Evolutionary conservation across 2,113 vertebrate species (phyloP).

Genomic region (Sciurus niger): DNA sequence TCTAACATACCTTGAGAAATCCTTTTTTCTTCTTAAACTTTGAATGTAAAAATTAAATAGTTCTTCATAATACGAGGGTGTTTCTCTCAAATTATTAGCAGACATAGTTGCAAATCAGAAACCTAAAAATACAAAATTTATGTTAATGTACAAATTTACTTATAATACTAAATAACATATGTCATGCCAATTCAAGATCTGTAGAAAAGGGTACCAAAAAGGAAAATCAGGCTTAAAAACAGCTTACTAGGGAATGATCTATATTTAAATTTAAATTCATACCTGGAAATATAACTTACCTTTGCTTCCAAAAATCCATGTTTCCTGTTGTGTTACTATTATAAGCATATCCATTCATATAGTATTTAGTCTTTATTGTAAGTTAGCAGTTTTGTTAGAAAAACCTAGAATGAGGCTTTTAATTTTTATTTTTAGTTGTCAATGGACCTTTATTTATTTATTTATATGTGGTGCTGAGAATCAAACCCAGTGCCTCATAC

Average conservation of each 20-base stretch:
- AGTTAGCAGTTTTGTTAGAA: neutral
- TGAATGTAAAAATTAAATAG: constrained; percentile 11
- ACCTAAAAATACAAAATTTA: constrained; percentile 53
- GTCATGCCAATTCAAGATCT: constrained; percentile 39
- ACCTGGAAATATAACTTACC: neutral
- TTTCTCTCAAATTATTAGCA: constrained; percentile 75
- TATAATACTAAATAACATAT: neutral
- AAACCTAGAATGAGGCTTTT: neutral
- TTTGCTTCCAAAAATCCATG: neutral
- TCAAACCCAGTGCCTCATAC: too few relatives aligned
- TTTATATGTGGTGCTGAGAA: too few relatives aligned
- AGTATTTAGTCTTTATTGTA: neutral
- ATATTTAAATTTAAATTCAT: constrained; percentile 54
- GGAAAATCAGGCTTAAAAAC: constrained; percentile 34
- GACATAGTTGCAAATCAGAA: constrained; percentile 69
- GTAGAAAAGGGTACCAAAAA: neutral
- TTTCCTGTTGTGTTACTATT: neutral
- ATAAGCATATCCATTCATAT: neutral
- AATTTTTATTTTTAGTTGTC: too few relatives aligned
- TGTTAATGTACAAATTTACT: constrained; percentile 41
- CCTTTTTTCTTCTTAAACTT: constrained; percentile 39
- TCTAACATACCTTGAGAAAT: constrained; percentile 65
- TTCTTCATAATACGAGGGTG: constrained; percentile 68
- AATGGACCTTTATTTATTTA: too few relatives aligned
- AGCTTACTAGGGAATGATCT: neutral